Percentiles rank a stretch among this genome's conserved stretches.
Evolutionary conservation across 2,888 invertebrate genomes (phyloP).

Genomic region (Campoletis raptor): DNA sequence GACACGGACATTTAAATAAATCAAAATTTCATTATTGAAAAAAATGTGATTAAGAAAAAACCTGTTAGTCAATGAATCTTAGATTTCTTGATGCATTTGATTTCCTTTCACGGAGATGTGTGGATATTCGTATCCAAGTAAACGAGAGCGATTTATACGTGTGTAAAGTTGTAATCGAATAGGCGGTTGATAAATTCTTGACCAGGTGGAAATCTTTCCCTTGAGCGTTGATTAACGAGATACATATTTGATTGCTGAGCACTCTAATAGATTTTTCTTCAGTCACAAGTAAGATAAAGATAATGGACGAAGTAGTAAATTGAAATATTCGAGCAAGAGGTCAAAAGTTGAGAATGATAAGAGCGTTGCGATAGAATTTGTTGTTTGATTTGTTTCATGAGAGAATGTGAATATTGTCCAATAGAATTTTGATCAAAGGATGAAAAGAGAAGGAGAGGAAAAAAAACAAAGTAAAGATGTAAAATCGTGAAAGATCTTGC

Average conservation of each 20-base stretch:
- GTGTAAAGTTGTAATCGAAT: conserved; percentile 45
- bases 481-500: conserved; percentile 10
- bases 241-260: conserved; percentile 68
- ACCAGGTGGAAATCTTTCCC: conserved; percentile 25
- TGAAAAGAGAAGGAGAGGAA: not conserved
- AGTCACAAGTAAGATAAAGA: not conserved
- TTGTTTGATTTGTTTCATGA: not conserved
- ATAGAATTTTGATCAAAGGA: not conserved
- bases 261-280: conserved; percentile 31
- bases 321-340: not conserved
- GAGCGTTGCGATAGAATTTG: not conserved
- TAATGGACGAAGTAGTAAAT: not conserved
- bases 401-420: not conserved
- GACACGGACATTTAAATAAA: not conserved
- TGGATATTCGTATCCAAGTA: not conserved
- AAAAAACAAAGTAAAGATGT: not conserved
- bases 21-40: not conserved
- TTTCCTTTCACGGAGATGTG: not conserved
- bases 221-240: conserved; percentile 44
- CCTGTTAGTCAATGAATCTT: not conserved
- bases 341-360: not conserved
- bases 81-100: not conserved
- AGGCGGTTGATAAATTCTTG: conserved; percentile 40
- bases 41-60: not conserved
- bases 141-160: conserved; percentile 2